These are phyloP conservation scores for Drosophila nannoptera DNA, from an alignment of 1,140 invertebrate species.

Conservation along the genomic window DNA sequence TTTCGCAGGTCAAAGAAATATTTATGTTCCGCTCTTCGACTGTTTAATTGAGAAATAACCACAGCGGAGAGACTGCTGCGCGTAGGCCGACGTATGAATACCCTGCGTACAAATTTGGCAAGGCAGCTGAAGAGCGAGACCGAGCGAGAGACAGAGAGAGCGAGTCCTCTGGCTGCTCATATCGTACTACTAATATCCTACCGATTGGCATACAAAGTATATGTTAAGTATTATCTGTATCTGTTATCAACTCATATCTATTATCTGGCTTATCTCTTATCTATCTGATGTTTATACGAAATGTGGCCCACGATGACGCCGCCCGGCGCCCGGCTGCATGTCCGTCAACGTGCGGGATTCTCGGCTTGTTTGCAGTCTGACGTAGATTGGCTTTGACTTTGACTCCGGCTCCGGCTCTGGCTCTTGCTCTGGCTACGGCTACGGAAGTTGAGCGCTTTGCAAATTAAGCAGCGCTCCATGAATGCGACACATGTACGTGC, in stretches of 20 bases:
- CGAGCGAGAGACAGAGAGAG: too few species aligned
- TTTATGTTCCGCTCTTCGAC: conserved; percentile 2
- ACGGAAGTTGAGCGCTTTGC: conserved; percentile 53
- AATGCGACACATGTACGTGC: not conserved
- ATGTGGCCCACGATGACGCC: not conserved
- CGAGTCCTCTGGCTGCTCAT: too few species aligned
- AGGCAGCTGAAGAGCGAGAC: too few species aligned
- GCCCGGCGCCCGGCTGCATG: not conserved
- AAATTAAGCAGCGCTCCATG: conserved; percentile 44
- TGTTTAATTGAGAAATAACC: conserved; percentile 9
- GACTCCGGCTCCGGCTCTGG: conserved; percentile 15
- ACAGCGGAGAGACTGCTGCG: too few species aligned
- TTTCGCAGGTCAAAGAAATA: conserved; percentile 14
- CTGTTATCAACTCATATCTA: not conserved
- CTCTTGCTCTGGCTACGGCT: too few species aligned
- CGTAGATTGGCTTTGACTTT: conserved; percentile 48
- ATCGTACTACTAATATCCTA: too few species aligned
- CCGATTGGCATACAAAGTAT: too few species aligned
- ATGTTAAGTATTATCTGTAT: not conserved
- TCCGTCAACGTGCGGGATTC: conserved; percentile 36
- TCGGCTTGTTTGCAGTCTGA: conserved; percentile 53
- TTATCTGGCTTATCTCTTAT: too few species aligned
- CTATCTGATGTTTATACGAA: not conserved
- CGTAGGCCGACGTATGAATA: too few species aligned
- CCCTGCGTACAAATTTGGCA: too few species aligned